Base-by-base conservation (phyloP, 2,888 invertebrate genomes). In the Maniola hyperantus region DNA sequence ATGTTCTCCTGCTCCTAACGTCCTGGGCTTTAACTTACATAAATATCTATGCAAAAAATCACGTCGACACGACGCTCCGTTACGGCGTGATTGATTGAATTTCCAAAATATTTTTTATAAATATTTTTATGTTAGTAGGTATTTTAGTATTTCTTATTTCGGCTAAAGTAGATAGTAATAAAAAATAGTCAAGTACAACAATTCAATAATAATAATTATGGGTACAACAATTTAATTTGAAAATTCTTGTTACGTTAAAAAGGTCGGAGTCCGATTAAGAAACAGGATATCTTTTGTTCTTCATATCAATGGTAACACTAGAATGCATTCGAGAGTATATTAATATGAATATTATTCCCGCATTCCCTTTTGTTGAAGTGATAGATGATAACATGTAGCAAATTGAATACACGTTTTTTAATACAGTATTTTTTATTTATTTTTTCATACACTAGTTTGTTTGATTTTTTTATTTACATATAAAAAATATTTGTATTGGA, bases 271-370 rank as follows among this genome's bases (percentile, higher is more conserved):
- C 5, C 5, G n/a, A 7, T 15, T 46, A 8, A 42, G 13, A 10
- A 54, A 54, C 15, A 36, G 18, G 6, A 20, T 42, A 42, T 57
- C 39, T 57, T 57, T 18, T 6, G 11, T 13, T 13, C 10, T 7
- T 13, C 2, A 57, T 42, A 57, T 57, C 57, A 26, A 57, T 18
- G 57, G 87, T 88, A 88, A 88, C 87, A 85, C 87, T 88, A 89
- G 84, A 83, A 81, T 80, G 84, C 80, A 77, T 83, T 82, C 78
- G 79, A 78, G 75, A 79, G 82, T 84, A 82, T 87, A 85, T 84
- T 84, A 83, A 84, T 82, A 83, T 82, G 79, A 83, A 83, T 83
- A 82, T 82, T 82, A 74, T 78, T 77, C 76, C 76, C 76, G 76
- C 81, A 79, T 76, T 76, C 77, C 74, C 74, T 75, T 74, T 77